Evolutionary conservation across 1,140 invertebrate species (phyloP), one percentile per base, ranked within the genome.

Genomic region (Drosophila chauvacae): DNA sequence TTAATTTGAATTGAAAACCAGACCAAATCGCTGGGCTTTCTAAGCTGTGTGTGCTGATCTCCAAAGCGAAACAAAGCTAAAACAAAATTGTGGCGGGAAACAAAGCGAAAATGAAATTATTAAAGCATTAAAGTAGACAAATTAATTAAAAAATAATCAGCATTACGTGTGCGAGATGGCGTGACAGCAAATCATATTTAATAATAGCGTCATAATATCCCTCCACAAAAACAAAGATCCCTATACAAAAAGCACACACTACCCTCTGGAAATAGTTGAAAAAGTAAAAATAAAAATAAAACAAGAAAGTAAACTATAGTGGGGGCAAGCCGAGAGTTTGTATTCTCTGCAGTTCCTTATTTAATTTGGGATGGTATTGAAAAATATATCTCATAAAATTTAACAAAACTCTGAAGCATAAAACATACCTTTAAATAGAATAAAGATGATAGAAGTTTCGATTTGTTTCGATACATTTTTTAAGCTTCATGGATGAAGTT

Each of bases 81-180:
- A 72, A 72, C 65, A 72, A 72, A 73, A 73, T 69, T 66, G 65
- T 68, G 62, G 62, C 53, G 37, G n/a, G 23, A 45, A 58, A 58
- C 28, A 75, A 76, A 76, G 53, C 45, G 48, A 70, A 78, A 79
- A 79, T 82, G 50, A 68, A 84, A 86, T 79, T 79, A 87, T 86
- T 85, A 86, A 87, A 82, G 71, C 83, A 86, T 86, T 87, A 87
- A 86, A 87, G 70, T 76, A 59, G 73, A 72, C 64, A 86, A 82
- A 87, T 86, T 86, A 86, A 86, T 86, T 86, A 88, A 88, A 90
- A 87, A 90, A 84, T 84, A 88, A 87, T 88, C 84, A 90, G 82
- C 81, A 85, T 88, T 90, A 74, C 85, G 84, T 84, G 80, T 72
- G 79, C 69, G 73, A 79, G 71, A 84, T 88, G 68, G 80, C 85